Conservation (phyloP, 2,113 vertebrate species). For the Syngnathus typhle region DNA sequence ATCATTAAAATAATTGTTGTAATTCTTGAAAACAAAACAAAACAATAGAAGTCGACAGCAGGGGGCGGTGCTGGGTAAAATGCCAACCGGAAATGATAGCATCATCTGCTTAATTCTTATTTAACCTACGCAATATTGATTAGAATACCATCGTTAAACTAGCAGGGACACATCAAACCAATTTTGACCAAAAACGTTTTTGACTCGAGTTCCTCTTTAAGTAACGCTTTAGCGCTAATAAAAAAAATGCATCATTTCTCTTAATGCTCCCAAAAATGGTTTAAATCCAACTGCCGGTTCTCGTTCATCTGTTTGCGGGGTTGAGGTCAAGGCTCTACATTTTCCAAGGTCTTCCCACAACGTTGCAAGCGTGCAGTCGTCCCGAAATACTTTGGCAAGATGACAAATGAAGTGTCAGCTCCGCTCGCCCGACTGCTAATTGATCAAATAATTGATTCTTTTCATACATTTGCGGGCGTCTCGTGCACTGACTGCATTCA, state of each 20-base stretch:
- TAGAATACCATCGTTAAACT: too few species aligned
- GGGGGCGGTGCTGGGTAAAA: too few species aligned
- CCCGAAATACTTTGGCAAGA: not conserved
- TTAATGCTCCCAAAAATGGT: not conserved
- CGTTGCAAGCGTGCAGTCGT: not conserved
- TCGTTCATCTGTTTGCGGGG: not conserved
- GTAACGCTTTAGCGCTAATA: too few species aligned
- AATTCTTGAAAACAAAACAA: not conserved
- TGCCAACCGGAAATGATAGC: too few species aligned
- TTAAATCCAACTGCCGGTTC: not conserved
- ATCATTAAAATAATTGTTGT: not conserved
- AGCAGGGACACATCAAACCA: too few species aligned
- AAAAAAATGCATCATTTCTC: too few species aligned
- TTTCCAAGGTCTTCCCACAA: not conserved
- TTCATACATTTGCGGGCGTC: conserved; percentile 11
- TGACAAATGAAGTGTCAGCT: not conserved
- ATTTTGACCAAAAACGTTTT: too few species aligned
- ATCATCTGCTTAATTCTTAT: too few species aligned
- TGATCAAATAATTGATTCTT: not conserved
- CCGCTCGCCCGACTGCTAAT: not conserved
- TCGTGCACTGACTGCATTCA: conserved; percentile 6
- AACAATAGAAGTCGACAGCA: too few species aligned
- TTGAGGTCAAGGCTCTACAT: not conserved
- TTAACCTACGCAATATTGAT: too few species aligned
- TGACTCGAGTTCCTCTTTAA: too few species aligned